These are phyloP conservation scores for Timema podura DNA, from an alignment of 2,888 invertebrate genomes.

Conservation along the genomic window DNA sequence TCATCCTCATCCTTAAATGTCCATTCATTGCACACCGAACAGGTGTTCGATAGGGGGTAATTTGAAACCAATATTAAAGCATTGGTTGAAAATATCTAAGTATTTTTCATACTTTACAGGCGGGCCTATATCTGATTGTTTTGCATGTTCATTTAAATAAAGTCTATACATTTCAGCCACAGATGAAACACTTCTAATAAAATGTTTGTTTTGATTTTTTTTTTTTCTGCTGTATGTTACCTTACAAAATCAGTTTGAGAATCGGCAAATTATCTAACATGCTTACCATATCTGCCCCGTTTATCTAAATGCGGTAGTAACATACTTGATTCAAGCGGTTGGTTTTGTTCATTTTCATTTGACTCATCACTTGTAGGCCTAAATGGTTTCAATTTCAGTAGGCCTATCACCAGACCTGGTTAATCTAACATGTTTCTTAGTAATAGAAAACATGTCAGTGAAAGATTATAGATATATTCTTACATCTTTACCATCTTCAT, in stretches of 20 bases:
- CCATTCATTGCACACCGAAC: neutral
- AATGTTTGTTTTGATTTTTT: neutral
- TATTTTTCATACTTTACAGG: neutral
- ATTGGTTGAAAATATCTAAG: neutral
- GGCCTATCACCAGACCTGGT: neutral
- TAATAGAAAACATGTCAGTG: neutral
- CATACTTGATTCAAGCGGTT: neutral
- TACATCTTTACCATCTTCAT: neutral
- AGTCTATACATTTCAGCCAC: constrained; percentile 2
- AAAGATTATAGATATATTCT: neutral
- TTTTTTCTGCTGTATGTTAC: neutral
- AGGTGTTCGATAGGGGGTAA: neutral
- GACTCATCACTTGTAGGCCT: neutral
- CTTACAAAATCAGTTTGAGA: constrained; percentile 2
- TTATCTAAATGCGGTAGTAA: neutral
- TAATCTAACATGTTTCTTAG: neutral
- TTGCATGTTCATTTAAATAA: neutral
- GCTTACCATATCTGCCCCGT: neutral
- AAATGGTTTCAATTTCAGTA: neutral
- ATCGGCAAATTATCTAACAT: neutral
- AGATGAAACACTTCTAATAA: neutral
- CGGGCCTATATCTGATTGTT: neutral
- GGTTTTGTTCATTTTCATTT: neutral
- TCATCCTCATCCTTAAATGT: neutral
- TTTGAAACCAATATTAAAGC: constrained; percentile 1